Evolutionary conservation across 2,113 vertebrate species (phyloP), one percentile per base, ranked within the genome.

Genomic region (Centropus bengalensis): DNA sequence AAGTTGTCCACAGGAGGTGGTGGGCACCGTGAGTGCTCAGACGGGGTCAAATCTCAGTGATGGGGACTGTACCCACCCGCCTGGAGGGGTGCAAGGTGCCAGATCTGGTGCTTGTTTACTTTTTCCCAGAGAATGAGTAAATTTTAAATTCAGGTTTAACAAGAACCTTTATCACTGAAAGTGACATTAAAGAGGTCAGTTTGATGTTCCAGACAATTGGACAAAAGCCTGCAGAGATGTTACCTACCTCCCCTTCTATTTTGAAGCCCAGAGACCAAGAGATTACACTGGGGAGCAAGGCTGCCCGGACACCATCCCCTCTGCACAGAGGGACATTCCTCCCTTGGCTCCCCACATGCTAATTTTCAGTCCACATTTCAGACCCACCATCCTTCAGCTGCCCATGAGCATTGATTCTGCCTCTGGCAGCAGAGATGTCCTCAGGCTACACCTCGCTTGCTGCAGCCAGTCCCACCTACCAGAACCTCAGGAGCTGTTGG

Each of bases 21-120:
- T 5, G 26, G 58, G 20, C 42, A 38, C 47, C 47, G 58, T 1
- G 10, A 7, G 12, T 5, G 9, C 42, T 30, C 1, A 0, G 68
- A 28, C 12, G 11, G 11, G 5, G 12, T 10, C 24, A n/a, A 2
- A 26, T 4, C 20, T 5, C 44, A 52, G 36, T 20, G 12, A 3
- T 5, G 21, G 36, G 33, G 26, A 26, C 2, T 9, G 14, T 2
- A 27, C 12, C 58, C 42, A 32, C 1, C 60, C 1, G 0, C 3
- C 10, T 32, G n/a, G 22, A 32, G 18, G 1, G 1, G 17, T 3
- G 9, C 2, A 0, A 7, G 10, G 45, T 44, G 60, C 6, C 14
- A 7, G 5, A 4, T 0, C 6, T 22, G 12, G 5, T 13, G 32
- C n/a, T n/a, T 32, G 22, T 32, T 36, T 59, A 5, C 27, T 16